Evolutionary conservation across 2,888 invertebrate genomes (phyloP), one percentile per base, ranked within the genome.

Genomic region (Andrena dorsata): DNA sequence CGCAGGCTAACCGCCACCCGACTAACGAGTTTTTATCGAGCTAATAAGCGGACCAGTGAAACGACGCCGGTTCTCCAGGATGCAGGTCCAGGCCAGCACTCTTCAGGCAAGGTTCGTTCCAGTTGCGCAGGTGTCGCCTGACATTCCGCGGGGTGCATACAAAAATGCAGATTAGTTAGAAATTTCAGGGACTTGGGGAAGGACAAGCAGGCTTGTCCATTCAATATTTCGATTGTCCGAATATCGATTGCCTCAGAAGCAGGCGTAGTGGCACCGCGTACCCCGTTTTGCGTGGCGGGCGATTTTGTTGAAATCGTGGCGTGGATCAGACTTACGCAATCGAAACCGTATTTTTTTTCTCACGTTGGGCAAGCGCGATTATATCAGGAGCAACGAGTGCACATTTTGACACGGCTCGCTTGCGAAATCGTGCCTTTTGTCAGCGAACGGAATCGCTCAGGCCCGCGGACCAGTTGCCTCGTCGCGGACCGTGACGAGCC

Each of bases 331-430:
- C 56, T 56, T 56, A 23, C 56, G 56, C 23, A 56, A 56, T 56
- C 56, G 26, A 23, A 53, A 23, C 10, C 51, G 30, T 68, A 32
- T 56, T 56, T 28, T 69, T 53, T 23, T 53, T 23, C 23, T 73
- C 80, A 41, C 71, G 70, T 80, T 80, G 41, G 35, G 79, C 70
- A 80, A 76, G 30, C 58, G 30, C 41, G 75, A 87, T 87, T 85
- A 77, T 81, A 76, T 88, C 80, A 80, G 70, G 41, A 66, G 65
- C 51, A 86, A 76, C 64, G 74, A 69, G 73, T 75, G 69, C 70
- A 74, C 71, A 86, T 87, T 87, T 88, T 84, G 79, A 82, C 80
- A 82, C 60, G 72, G 28, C 65, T 35, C 53, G 70, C 20, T 86
- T 86, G 68, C 86, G 56, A 74, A 86, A 85, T 51, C 66, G 69